Conservation (phyloP, 2,113 vertebrate genomes). For the Etheostoma cragini region DNA sequence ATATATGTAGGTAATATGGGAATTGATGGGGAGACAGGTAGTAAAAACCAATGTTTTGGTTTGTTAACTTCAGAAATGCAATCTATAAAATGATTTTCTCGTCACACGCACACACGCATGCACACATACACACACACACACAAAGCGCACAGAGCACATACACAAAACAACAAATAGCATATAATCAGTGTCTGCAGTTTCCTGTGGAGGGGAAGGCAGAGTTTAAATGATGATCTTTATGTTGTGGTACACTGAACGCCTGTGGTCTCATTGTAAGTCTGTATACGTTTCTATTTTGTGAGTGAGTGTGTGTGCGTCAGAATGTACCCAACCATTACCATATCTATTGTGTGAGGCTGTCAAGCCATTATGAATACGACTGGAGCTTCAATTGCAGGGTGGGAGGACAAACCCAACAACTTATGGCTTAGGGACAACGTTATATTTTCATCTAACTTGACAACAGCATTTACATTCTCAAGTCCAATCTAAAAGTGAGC, state of each 20-base stretch:
- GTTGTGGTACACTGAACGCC: conserved; percentile 71
- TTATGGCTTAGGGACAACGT: conserved; percentile 47
- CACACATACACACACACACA: background rate
- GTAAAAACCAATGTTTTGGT: conserved; percentile 1
- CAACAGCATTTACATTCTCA: conserved; percentile 43
- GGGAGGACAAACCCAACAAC: conserved; percentile 42
- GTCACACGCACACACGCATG: background rate
- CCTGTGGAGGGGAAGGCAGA: conserved; percentile 59
- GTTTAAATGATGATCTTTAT: conserved; percentile 76
- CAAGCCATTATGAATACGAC: conserved; percentile 64
- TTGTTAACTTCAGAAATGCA: conserved; percentile 30
- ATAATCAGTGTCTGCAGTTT: conserved; percentile 76
- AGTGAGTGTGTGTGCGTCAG: conserved; percentile 37
- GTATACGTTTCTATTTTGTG: conserved; percentile 66
- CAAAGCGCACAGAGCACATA: conserved; percentile 10
- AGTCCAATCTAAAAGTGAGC: conserved; percentile 24
- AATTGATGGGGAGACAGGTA: conserved; percentile 2
- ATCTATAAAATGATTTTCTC: conserved; percentile 41
- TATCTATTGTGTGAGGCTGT: conserved; percentile 69
- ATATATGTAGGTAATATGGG: background rate
- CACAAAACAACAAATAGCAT: conserved; percentile 60
- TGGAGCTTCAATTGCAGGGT: conserved; percentile 63
- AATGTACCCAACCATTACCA: conserved; percentile 72
- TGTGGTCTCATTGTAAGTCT: conserved; percentile 62
- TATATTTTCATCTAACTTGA: conserved; percentile 68